These are phyloP conservation scores for Tethya wilhelma DNA, from an alignment of 37 sponge, comb jelly and placozoan species.

Conservation along the genomic window DNA sequence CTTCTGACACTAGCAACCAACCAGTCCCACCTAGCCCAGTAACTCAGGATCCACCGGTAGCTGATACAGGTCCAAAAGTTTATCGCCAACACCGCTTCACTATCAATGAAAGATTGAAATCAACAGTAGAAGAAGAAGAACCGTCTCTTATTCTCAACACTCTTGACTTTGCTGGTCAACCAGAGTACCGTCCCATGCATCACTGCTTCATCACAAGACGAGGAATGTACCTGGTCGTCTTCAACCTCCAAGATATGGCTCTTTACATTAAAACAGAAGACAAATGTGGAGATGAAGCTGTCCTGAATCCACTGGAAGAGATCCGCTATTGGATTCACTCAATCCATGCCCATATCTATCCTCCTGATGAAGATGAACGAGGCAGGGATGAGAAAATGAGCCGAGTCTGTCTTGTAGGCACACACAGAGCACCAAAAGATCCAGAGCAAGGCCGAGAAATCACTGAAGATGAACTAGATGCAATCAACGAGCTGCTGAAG, in stretches of 20 bases:
- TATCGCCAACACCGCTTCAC: too few relatives aligned
- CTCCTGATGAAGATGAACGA: not conserved
- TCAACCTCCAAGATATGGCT: conserved; percentile 23
- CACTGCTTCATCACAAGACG: conserved; percentile 75
- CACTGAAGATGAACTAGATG: too few relatives aligned
- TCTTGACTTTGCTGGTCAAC: conserved; percentile 76
- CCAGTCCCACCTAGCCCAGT: too few relatives aligned
- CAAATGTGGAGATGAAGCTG: not conserved
- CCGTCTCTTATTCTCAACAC: conserved; percentile 19
- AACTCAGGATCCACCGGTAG: too few relatives aligned
- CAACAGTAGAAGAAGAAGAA: not conserved
- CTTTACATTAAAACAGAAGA: not conserved
- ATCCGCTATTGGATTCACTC: conserved; percentile 67
- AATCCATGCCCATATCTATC: conserved; percentile 54
- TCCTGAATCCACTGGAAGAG: not conserved
- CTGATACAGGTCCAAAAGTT: too few relatives aligned
- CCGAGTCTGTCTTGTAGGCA: conserved; percentile 53
- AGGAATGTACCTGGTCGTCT: conserved; percentile 57
- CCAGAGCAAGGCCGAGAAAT: conserved; percentile 15
- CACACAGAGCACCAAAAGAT: conserved; percentile 18
- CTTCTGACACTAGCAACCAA: too few relatives aligned
- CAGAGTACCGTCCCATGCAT: conserved; percentile 72
- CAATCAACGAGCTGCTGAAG: not conserved
- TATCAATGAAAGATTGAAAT: too few relatives aligned
- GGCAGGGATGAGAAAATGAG: not conserved